A percentile compares a stretch with the other conserved stretches of the same genome.
Evolutionary conservation across 2,797 vertebrate genomes (phyloP).

Genomic region (Pipistrellus nathusii): DNA sequence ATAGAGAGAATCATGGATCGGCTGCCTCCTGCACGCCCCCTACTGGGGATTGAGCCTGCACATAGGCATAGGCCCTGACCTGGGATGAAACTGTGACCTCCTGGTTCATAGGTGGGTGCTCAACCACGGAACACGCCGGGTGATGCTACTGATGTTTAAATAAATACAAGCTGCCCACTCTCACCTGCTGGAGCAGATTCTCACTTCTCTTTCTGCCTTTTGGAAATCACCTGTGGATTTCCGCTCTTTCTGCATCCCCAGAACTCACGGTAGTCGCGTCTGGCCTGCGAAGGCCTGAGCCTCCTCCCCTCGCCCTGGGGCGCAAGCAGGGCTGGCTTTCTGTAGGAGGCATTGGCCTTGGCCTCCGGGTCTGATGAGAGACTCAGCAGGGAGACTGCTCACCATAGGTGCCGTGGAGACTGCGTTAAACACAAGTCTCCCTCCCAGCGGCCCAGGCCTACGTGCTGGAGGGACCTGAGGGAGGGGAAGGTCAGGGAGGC

Average conservation of each 20-base stretch:
- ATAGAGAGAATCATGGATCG: too few species aligned
- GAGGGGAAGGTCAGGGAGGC: not conserved
- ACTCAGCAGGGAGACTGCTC: too few species aligned
- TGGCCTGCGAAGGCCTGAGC: not conserved
- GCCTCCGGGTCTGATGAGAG: not conserved
- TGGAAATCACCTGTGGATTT: not conserved
- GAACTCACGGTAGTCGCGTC: not conserved
- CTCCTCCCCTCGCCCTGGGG: not conserved
- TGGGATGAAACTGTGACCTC: too few species aligned
- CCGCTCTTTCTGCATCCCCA: not conserved
- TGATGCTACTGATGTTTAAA: not conserved
- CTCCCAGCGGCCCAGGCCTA: not conserved
- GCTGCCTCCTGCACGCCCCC: too few species aligned
- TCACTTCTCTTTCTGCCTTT: not conserved
- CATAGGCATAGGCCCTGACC: too few species aligned
- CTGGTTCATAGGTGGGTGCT: too few species aligned
- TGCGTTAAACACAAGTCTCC: not conserved
- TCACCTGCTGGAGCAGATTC: too few species aligned
- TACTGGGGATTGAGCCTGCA: too few species aligned
- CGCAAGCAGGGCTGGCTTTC: not conserved
- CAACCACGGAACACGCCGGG: too few species aligned
- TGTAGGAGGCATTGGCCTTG: not conserved
- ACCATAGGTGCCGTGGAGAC: not conserved
- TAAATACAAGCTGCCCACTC: not conserved
- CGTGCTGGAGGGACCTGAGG: not conserved